Evolutionary conservation across 2,113 vertebrate species (phyloP).

Genomic region (Anarhynchus alexandrinus): DNA sequence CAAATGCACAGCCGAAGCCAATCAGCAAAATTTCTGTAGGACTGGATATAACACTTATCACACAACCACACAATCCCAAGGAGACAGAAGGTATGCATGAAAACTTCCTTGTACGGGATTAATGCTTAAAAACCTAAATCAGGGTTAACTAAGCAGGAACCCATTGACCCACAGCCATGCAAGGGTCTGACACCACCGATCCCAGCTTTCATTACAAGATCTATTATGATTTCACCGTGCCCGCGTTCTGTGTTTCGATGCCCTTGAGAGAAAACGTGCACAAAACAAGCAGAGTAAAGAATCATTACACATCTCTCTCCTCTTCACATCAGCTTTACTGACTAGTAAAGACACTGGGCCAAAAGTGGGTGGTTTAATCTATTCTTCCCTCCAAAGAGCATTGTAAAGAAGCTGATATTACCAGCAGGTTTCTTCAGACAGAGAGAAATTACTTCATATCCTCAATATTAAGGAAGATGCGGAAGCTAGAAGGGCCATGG

Average conservation of each 20-base stretch:
- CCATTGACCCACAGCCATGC: neutral
- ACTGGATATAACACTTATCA: neutral
- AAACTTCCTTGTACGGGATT: neutral
- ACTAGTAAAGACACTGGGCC: neutral
- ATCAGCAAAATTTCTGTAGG: neutral
- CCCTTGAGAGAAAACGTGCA: neutral
- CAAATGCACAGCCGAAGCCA: neutral
- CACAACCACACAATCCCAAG: neutral
- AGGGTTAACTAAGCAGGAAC: neutral
- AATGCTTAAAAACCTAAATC: neutral
- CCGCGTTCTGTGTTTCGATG: rapidly evolving
- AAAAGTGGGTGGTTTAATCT: neutral
- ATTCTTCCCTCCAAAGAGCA: neutral
- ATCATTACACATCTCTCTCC: neutral
- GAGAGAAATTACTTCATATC: neutral
- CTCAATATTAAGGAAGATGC: neutral
- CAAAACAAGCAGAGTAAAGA: neutral
- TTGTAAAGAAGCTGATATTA: neutral
- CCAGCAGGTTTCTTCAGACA: neutral
- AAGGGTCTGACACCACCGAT: neutral
- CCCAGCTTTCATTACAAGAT: neutral
- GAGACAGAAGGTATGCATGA: rapidly evolving
- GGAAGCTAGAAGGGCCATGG: neutral
- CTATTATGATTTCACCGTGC: neutral
- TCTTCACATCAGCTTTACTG: neutral